Evolutionary conservation across 2,888 invertebrate species (phyloP), one percentile per base, ranked within the genome.

Genomic region (Esperia sulphurella): DNA sequence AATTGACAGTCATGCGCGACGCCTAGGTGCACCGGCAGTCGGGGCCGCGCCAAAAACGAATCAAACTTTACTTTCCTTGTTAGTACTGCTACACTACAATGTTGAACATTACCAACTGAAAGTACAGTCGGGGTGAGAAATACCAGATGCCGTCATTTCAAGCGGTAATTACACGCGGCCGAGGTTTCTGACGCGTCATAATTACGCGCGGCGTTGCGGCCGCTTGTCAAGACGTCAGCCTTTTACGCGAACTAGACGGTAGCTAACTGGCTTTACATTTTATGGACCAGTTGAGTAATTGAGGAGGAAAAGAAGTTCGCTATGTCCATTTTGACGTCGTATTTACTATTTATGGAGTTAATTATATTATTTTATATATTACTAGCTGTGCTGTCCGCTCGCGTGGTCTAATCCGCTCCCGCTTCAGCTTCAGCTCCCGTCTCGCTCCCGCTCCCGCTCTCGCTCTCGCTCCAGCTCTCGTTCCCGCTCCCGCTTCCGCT

Each of bases 141-240:
- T 42, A 1, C 4, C 29, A 9, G 41, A 3, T 10, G 12, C 8
- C 42, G 43, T 44, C 43, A 44, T 44, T 44, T 28, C 43, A 33
- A 13, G 13, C 13, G 7, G 43, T 37, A 44, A 44, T 44, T 44
- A 44, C 43, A 12, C 13, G 28, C 14, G 14, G 14, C 6, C 21
- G 21, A 7, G n/a, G 43, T 33, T 31, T 33, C 29, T 43, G 43
- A 43, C 43, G 43, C 43, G 43, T 44, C 35, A 44, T 44, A 44
- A 44, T 44, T 44, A 44, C 33, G 35, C 35, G 10, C 35, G 14
- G n/a, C 43, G n/a, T 3, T 21, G 44, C 12, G 12, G 30, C 14
- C 39, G 30, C 39, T 45, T 39, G 45, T 45, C 39, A 45, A 45
- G 45, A 41, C 29, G 49, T 44, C 33, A 44, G 14, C 38, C 45